Evolutionary conservation across 2,797 vertebrate genomes (phyloP).

Genomic region (Hydrocynus forskahlii): DNA sequence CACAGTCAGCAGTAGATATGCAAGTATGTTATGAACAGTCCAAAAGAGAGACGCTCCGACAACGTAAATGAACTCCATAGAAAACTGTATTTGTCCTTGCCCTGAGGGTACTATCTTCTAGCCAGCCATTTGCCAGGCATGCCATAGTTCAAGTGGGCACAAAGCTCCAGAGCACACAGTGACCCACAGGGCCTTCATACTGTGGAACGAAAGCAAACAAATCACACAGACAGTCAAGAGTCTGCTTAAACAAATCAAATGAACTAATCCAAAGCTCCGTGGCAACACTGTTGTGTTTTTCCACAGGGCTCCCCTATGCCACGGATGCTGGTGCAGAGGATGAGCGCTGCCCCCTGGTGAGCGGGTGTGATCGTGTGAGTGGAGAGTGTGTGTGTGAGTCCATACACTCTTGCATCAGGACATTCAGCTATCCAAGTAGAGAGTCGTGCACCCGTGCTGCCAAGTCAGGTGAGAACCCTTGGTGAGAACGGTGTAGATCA

Average conservation of each 20-base stretch:
- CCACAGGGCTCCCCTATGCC: conserved; percentile 68
- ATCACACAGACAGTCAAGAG: conserved; percentile 65
- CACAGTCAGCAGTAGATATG: background rate
- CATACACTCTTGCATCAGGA: conserved; percentile 74
- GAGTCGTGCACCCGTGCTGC: conserved; percentile 73
- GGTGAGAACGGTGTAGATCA: background rate
- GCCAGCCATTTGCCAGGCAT: background rate
- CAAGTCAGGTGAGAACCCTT: conserved; percentile 71
- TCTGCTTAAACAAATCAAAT: background rate
- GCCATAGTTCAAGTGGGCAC: conserved; percentile 14
- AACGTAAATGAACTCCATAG: background rate
- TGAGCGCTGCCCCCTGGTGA: conserved; percentile 76
- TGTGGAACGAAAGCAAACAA: conserved; percentile 73
- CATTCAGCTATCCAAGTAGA: conserved; percentile 74
- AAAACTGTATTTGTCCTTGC: background rate
- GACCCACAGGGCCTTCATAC: conserved; percentile 23
- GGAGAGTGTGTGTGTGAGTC: conserved; percentile 77
- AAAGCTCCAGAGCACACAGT: conserved; percentile 54
- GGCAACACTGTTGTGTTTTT: conserved; percentile 21
- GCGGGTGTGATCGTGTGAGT: conserved; percentile 75
- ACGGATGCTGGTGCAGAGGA: conserved; percentile 75
- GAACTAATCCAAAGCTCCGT: background rate
- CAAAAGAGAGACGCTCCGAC: background rate
- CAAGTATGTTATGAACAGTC: background rate
- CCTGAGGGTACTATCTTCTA: background rate